Base-by-base conservation (phyloP, 2,888 invertebrate genomes). In the Pherbina coryleti region DNA sequence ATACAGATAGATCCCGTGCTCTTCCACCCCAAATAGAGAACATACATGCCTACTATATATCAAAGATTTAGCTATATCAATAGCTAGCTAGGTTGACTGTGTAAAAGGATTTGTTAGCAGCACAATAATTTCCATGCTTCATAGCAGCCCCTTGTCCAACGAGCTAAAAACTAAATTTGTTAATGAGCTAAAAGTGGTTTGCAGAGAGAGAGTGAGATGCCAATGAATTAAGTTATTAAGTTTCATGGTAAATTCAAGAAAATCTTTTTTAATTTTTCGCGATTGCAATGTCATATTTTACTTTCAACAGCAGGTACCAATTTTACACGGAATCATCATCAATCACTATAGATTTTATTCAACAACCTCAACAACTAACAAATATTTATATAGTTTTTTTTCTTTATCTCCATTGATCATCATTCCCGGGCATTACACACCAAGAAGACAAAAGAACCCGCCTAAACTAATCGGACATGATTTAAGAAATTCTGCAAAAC, bases 331-430 rank as follows among this genome's bases (percentile, higher is more conserved):
- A 17, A 28, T 53, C 9, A n/a, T 49, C 75, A 78, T 79, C 79
- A 71, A 79, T 78, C 78, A 76, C 31, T 55, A n/a, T 1, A 31
- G 19, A 37, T 28, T 17, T 28, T 9, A 53, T 67, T 67, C 72
- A 66, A 76, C 60, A 73, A 80, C 75, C 82, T 85, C 82, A 85
- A 88, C 85, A 88, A 85, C 85, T 84, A 85, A 85, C 84, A 87
- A 87, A 87, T 87, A 87, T 88, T 87, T 87, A 84, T 85, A 82
- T 82, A 84, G 83, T 80, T 77, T 28, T 57, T n/a, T 62, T 28
- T 55, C 22, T 7, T n/a, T 55, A n/a, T 22, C 8, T 55, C 9
- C 55, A 55, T 55, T 55, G 55, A 55, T 55, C 55, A 55, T 55
- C 55, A 55, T 19, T n/a, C 55, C 22, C 9, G 55, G 55, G 8